Conservation (phyloP, 2,888 invertebrate species). For the Cecidostiba fungosa region DNA sequence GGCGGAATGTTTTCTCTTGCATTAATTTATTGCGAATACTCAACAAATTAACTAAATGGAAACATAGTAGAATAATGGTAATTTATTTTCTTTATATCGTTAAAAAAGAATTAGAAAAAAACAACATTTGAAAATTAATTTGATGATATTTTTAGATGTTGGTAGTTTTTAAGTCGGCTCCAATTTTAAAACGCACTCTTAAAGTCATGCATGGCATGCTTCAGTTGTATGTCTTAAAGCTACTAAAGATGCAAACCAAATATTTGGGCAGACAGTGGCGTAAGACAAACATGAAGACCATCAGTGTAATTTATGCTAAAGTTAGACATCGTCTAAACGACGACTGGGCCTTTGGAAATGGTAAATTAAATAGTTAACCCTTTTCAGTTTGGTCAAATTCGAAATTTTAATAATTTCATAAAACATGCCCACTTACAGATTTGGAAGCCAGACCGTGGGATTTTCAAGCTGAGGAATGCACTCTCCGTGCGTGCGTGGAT, state of each 20-base stretch:
- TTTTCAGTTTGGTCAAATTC: not conserved
- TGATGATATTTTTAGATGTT: constrained; percentile 85
- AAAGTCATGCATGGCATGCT: constrained; percentile 98
- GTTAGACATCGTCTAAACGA: constrained; percentile 97
- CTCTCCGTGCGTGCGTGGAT: constrained; percentile 95
- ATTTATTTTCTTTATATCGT: constrained; percentile 43
- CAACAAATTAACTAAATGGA: constrained; percentile 99
- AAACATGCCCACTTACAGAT: constrained; percentile 81
- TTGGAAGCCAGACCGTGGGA: constrained; percentile 99
- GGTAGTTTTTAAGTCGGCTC: constrained; percentile 99
- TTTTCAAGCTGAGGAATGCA: constrained; percentile 98
- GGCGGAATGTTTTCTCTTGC: constrained; percentile 99
- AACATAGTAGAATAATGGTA: constrained; percentile 98
- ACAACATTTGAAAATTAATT: not conserved
- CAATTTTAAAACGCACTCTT: constrained; percentile 97
- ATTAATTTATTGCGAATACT: constrained; percentile 97
- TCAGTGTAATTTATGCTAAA: constrained; percentile 99
- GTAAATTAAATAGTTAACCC: constrained; percentile 78
- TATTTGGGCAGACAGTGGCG: constrained; percentile 99
- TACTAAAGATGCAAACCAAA: constrained; percentile 99
- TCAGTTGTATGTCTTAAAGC: constrained; percentile 98
- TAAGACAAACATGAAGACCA: constrained; percentile 99
- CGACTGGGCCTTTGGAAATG: constrained; percentile 99
- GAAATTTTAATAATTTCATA: not conserved
- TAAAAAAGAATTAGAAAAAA: not conserved